phyloP scores from a whole-genome alignment of 2,888 invertebrate species.

The Nymphalis polychloros region DNA sequence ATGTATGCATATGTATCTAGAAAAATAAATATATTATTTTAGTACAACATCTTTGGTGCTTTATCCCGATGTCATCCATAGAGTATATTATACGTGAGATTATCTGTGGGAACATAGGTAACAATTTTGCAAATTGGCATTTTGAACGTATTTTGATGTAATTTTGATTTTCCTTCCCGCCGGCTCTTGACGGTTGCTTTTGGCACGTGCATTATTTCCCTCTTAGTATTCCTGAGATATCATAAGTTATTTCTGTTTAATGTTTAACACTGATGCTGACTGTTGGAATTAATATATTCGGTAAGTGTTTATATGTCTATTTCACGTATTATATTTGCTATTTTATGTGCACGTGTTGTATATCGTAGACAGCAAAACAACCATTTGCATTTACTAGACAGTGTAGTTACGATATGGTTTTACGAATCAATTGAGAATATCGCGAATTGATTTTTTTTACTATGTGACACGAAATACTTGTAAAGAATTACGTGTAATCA shows the following conservation, averaged over 20 bases:
- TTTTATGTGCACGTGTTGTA: constrained; percentile 73
- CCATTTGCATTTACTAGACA: constrained; percentile 72
- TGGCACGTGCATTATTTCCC: constrained; percentile 78
- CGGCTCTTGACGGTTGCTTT: constrained; percentile 73
- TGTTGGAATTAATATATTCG: constrained; percentile 64
- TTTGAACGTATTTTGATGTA: constrained; percentile 41
- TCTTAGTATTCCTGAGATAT: constrained; percentile 44
- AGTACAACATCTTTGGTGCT: too few species aligned
- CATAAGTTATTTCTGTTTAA: constrained; percentile 12
- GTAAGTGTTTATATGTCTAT: constrained; percentile 62
- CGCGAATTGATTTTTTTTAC: constrained; percentile 10
- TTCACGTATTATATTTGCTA: constrained; percentile 50
- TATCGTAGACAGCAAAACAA: constrained; percentile 75
- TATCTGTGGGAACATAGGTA: constrained; percentile 34
- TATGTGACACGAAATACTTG: constrained; percentile 11
- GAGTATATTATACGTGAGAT: constrained; percentile 8
- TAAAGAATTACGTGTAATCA: constrained; percentile 16
- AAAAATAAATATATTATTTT: too few species aligned
- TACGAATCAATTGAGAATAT: constrained; percentile 25
- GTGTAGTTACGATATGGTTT: constrained; percentile 78
- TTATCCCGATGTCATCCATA: too few species aligned
- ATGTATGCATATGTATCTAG: too few species aligned
- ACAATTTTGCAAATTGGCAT: constrained; percentile 53
- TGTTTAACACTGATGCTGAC: constrained; percentile 73
- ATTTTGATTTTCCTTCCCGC: constrained; percentile 76